Conservation (phyloP, 2,888 invertebrate species). For the Dolomedes plantarius region DNA sequence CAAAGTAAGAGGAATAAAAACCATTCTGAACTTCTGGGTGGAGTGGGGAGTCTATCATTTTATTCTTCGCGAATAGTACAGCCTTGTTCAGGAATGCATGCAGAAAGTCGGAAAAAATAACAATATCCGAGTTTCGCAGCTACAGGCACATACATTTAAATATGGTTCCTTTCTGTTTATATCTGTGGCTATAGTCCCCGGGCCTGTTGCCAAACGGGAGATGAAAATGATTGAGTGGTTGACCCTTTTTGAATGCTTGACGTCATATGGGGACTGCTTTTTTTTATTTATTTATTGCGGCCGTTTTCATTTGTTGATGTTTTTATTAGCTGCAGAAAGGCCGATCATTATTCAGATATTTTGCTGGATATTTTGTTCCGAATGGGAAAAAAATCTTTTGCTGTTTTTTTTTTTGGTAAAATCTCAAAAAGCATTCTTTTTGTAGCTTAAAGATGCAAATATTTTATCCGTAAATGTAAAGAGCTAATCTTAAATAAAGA, state of each 20-base stretch:
- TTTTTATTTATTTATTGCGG: slow-evolving; percentile 15
- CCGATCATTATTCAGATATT: slow-evolving; percentile 39
- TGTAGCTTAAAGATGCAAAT: not conserved
- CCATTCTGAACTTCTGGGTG: not conserved
- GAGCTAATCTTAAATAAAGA: not conserved
- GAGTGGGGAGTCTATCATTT: not conserved
- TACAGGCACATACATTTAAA: not conserved
- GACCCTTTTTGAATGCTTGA: slow-evolving; percentile 65
- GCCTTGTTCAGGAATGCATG: not conserved
- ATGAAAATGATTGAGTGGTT: slow-evolving; percentile 67
- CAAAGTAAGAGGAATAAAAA: not conserved
- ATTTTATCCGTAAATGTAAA: not conserved
- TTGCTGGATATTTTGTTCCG: slow-evolving; percentile 21
- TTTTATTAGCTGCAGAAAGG: slow-evolving; percentile 51
- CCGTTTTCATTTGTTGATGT: slow-evolving; percentile 34
- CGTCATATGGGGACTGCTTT: slow-evolving; percentile 44
- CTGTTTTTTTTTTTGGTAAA: not conserved
- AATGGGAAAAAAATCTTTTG: not conserved
- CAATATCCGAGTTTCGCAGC: not conserved
- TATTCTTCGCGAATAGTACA: not conserved
- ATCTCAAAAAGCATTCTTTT: not conserved
- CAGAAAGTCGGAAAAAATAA: not conserved
- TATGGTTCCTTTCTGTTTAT: slow-evolving; percentile 38
- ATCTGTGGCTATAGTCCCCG: slow-evolving; percentile 12
- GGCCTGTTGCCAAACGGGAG: slow-evolving; percentile 59